Evolutionary conservation across 2,113 vertebrate species (phyloP).

Genomic region (Leptobrachium leishanense): DNA sequence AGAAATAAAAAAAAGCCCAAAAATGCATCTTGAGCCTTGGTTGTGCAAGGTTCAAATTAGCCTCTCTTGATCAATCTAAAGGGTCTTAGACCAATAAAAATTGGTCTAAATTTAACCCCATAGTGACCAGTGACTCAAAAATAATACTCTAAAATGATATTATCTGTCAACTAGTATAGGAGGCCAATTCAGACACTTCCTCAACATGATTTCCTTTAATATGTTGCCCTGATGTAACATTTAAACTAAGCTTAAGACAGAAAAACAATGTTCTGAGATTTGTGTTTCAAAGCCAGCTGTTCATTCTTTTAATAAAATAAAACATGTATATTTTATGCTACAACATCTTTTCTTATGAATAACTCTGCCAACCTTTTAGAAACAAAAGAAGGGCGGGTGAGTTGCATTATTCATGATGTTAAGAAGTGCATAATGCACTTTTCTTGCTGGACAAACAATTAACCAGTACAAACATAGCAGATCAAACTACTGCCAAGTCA

Average conservation of each 20-base stretch:
- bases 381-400: constrained; percentile 19
- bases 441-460: constrained; percentile 40
- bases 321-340: constrained; percentile 41
- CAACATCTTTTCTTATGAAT: constrained; percentile 26
- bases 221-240: constrained; percentile 7
- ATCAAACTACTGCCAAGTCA: constrained; percentile 8
- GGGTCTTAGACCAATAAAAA: no score
- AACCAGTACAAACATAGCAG: background rate
- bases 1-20: no score
- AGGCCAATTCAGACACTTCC: background rate
- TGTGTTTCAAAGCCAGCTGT: constrained; percentile 27
- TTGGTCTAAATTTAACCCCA: no score
- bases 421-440: constrained; percentile 20
- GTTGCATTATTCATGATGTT: constrained; percentile 36
- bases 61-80: no score
- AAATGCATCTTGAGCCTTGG: no score
- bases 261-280: constrained; percentile 24
- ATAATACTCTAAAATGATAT: no score
- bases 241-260: constrained; percentile 8
- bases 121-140: no score
- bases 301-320: constrained; percentile 38
- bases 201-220: constrained; percentile 1
- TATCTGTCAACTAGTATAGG: background rate
- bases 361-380: constrained; percentile 29
- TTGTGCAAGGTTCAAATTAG: no score